Evolutionary conservation across 2,888 invertebrate species (phyloP), one percentile per base, ranked within the genome.

Genomic region (Apotomis turbidana): DNA sequence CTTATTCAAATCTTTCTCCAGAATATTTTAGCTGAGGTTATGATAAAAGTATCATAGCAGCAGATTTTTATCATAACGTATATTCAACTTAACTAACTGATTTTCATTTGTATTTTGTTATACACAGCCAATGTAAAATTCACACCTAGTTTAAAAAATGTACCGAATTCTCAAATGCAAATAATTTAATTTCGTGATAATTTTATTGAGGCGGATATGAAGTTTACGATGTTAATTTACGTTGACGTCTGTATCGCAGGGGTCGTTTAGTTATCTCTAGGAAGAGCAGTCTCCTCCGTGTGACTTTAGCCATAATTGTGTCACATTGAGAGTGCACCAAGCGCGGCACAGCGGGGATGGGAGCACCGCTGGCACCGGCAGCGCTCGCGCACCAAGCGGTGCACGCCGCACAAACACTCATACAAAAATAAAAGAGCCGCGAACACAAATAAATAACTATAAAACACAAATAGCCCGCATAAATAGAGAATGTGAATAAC

Each of bases 401-500:
- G 38, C n/a, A 49, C 60, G 51, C 58, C 15, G 62, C 66, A 58
- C 75, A 73, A 77, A 78, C 79, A 78, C 80, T 76, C 75, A 73
- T 41, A 79, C 76, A 73, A 67, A 83, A 79, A 80, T 79, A 82
- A 81, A 72, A 72, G 74, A 79, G 72, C 68, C 77, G 77, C 76
- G 76, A 76, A 79, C 79, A 82, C 79, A 88, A 86, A 87, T 82
- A 85, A 82, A 85, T 80, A 68, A 57, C 73, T 62, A 78, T 80
- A 77, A 78, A 82, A 82, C 83, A 80, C 75, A 84, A 89, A 89
- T 88, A 88, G 85, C 80, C 78, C 77, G 79, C 82, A 82, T 83
- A 86, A 85, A 85, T 86, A 87, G 83, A 85, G 78, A 83, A 84
- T 85, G 83, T 78, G 83, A 86, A 85, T 83, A 86, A 84, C 85